Conservation (phyloP, 2,888 invertebrate species). For the Psococerastis gibbosa region DNA sequence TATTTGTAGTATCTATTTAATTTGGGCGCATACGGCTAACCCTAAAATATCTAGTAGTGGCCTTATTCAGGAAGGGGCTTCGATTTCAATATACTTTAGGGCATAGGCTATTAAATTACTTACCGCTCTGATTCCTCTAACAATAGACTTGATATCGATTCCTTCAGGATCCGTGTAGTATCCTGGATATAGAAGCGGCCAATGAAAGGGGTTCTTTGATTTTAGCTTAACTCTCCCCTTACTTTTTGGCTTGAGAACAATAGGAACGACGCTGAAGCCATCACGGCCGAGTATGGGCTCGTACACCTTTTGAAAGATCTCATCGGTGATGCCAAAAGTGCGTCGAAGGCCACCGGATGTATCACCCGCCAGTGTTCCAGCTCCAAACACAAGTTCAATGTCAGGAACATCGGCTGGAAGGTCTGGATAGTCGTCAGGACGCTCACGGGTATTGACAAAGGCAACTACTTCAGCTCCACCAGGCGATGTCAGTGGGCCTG, state of each 20-base stretch:
- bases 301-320: constrained; percentile 37
- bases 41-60: too few relatives aligned
- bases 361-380: constrained; percentile 57
- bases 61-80: too few relatives aligned
- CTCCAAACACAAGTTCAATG: constrained; percentile 60
- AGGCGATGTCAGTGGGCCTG: constrained; percentile 54
- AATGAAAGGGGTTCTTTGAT: constrained; percentile 49
- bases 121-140: constrained; percentile 56
- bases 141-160: constrained; percentile 50
- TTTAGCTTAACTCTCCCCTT: constrained; percentile 44
- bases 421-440: constrained; percentile 21
- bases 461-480: constrained; percentile 62
- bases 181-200: constrained; percentile 64
- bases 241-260: constrained; percentile 54
- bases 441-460: constrained; percentile 46
- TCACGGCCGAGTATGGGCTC: constrained; percentile 25
- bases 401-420: constrained; percentile 53
- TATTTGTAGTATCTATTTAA: too few relatives aligned
- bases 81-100: too few relatives aligned
- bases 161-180: constrained; percentile 44
- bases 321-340: constrained; percentile 40
- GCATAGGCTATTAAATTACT: too few relatives aligned
- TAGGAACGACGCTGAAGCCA: constrained; percentile 50
- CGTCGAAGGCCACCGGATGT: constrained; percentile 42
- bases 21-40: too few relatives aligned